Evolutionary conservation across 2,888 invertebrate genomes (phyloP), one percentile per base, ranked within the genome.

Genomic region (Trimorus sp.): DNA sequence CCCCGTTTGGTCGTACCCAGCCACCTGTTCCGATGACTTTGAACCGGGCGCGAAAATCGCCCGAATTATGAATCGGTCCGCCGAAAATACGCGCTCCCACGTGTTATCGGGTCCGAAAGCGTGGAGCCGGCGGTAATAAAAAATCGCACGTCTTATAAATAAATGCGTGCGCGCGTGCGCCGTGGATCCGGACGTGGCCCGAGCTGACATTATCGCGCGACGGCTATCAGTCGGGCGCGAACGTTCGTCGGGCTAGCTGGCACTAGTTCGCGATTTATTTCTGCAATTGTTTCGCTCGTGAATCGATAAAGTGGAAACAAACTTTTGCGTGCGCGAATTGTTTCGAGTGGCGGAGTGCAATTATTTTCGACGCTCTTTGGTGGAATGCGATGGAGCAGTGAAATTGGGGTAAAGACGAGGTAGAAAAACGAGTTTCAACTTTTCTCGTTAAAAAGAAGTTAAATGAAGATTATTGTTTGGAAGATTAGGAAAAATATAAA

Each of bases 171-270:
- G 76, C 86, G 86, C 86, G 82, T 83, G 86, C 86, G 86, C 84
- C 40, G 40, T 68, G 49, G 69, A 66, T 78, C 83, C 54, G 51
- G 76, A 74, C 76, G 60, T 71, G 82, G 70, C 68, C 83, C 79
- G 86, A 84, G 85, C 70, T 76, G 83, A 58, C 77, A 85, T 84
- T 88, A 88, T 88, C 87, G 85, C 53, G 76, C 70, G 77, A 76
- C 77, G 82, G 26, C 83, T 89, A 89, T 89, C 88, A 89, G 89
- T 89, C 78, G 84, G 85, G 80, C 88, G 87, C 84, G 87, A 86
- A 66, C 87, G 86, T 84, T 81, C 82, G 86, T 85, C 82, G 85
- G 78, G 88, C 83, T 82, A 85, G 81, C 79, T 74, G 84, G 86
- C 79, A 56, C 59, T 81, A 73, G 66, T 38, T 53, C 48, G 59